A percentile compares a stretch with the other conserved stretches of the same genome.
phyloP scores from a whole-genome alignment of 1,140 invertebrate species.

The Bombus confusus region DNA sequence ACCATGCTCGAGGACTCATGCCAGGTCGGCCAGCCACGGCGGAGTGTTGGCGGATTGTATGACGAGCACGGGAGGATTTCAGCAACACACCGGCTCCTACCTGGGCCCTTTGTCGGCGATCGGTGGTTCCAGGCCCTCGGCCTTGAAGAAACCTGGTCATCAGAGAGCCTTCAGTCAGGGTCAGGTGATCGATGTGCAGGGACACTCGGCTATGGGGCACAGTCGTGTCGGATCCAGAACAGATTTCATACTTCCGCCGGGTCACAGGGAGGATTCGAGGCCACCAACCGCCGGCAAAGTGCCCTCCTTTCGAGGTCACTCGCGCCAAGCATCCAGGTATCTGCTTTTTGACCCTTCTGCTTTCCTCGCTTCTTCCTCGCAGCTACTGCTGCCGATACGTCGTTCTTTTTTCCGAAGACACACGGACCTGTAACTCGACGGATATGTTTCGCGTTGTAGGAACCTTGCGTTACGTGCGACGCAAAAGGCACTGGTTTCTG shows the following conservation, averaged over 20 bases:
- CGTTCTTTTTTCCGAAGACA: too few species aligned
- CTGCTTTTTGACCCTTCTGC: too few species aligned
- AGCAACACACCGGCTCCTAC: constrained; percentile 50
- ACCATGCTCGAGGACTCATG: constrained; percentile 84
- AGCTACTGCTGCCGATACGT: too few species aligned
- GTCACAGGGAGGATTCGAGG: constrained; percentile 85
- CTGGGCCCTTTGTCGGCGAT: constrained; percentile 53
- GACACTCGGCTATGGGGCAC: constrained; percentile 85
- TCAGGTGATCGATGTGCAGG: constrained; percentile 87
- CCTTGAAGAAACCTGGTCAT: constrained; percentile 89
- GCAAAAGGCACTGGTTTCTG: too few species aligned
- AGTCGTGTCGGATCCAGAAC: constrained; percentile 92
- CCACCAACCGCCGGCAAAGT: constrained; percentile 78
- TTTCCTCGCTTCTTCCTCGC: too few species aligned
- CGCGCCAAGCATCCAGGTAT: constrained; percentile 84
- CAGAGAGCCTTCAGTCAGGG: constrained; percentile 93
- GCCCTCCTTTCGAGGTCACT: constrained; percentile 82
- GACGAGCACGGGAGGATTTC: constrained; percentile 77
- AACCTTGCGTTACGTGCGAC: too few species aligned
- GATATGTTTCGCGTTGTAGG: too few species aligned
- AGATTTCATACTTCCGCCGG: constrained; percentile 92
- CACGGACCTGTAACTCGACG: too few species aligned
- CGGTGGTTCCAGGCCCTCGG: constrained; percentile 82
- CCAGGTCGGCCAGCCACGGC: constrained; percentile 91
- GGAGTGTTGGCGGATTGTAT: constrained; percentile 83